phyloP scores from a whole-genome alignment of 2,888 invertebrate species.

The Lissonota sp. region DNA sequence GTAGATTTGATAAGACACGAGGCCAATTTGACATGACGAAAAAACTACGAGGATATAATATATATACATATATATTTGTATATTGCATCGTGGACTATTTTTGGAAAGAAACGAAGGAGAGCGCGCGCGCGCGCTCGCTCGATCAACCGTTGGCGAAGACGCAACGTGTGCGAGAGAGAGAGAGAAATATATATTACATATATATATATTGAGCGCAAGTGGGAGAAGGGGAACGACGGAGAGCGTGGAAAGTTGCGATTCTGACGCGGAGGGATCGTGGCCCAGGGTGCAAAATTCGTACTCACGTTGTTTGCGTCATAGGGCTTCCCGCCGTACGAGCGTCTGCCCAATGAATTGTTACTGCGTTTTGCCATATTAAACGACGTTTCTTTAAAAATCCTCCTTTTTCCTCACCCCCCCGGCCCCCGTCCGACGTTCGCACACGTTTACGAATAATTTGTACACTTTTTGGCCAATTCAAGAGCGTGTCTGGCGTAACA shows the following conservation, averaged over 20 bases:
- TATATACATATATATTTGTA: neutral
- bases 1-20: neutral
- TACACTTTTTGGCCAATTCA: constrained; percentile 71
- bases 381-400: constrained; percentile 46
- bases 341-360: constrained; percentile 80
- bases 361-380: constrained; percentile 81
- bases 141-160: constrained; percentile 45
- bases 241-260: constrained; percentile 42
- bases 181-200: neutral
- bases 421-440: constrained; percentile 31
- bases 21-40: constrained; percentile 7
- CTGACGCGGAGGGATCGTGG: constrained; percentile 39
- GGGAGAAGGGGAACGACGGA: neutral
- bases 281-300: constrained; percentile 70
- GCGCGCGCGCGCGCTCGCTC: constrained; percentile 37
- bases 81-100: constrained; percentile 53
- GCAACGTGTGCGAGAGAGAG: constrained; percentile 9
- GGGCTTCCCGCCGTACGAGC: constrained; percentile 82
- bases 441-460: constrained; percentile 63
- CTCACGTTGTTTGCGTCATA: constrained; percentile 85
- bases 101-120: constrained; percentile 47
- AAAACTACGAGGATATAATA: neutral
- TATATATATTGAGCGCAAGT: too few species aligned
- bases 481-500: constrained; percentile 72
- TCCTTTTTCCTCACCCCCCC: constrained; percentile 37